Percentiles rank a stretch among this genome's conserved stretches.
phyloP scores from a whole-genome alignment of 2,888 invertebrate genomes.

The Noctuana brunneofusca region DNA sequence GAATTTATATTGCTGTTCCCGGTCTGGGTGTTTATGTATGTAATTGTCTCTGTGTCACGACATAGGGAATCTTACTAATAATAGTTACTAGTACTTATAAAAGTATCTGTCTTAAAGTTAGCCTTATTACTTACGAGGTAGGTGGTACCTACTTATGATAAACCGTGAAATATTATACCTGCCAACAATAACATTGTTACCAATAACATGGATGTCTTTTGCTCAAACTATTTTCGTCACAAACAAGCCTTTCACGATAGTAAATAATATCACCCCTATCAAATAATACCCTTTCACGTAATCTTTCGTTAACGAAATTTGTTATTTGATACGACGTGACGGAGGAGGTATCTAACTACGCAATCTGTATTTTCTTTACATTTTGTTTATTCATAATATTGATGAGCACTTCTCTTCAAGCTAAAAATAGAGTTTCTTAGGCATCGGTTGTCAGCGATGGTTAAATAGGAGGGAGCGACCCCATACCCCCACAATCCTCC shows the following conservation, averaged over 20 bases:
- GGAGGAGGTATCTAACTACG: not conserved
- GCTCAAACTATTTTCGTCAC: not conserved
- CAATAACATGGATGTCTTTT: not conserved
- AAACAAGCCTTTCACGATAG: slow-evolving; percentile 7
- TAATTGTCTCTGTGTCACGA: too few relatives aligned
- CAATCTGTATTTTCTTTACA: slow-evolving; percentile 19
- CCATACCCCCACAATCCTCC: slow-evolving; percentile 44
- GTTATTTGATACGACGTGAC: slow-evolving; percentile 14
- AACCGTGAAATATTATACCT: not conserved
- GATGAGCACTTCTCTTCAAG: slow-evolving; percentile 28
- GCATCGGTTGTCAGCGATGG: slow-evolving; percentile 39
- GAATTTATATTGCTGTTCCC: too few relatives aligned
- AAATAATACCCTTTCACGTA: slow-evolving; percentile 11
- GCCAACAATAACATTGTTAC: not conserved
- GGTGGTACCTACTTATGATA: too few relatives aligned
- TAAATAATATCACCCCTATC: slow-evolving; percentile 6
- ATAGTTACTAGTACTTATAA: too few relatives aligned
- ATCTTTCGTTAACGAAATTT: slow-evolving; percentile 17
- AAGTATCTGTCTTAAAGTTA: too few relatives aligned
- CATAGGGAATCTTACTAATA: too few relatives aligned
- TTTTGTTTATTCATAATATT: slow-evolving; percentile 33
- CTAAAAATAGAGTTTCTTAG: slow-evolving; percentile 42
- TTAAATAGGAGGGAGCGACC: slow-evolving; percentile 44
- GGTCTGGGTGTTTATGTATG: too few relatives aligned
- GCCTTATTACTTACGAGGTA: too few relatives aligned